These are phyloP conservation scores for Fulmarus glacialis DNA, from an alignment of 2,113 vertebrate species.

Conservation along the genomic window DNA sequence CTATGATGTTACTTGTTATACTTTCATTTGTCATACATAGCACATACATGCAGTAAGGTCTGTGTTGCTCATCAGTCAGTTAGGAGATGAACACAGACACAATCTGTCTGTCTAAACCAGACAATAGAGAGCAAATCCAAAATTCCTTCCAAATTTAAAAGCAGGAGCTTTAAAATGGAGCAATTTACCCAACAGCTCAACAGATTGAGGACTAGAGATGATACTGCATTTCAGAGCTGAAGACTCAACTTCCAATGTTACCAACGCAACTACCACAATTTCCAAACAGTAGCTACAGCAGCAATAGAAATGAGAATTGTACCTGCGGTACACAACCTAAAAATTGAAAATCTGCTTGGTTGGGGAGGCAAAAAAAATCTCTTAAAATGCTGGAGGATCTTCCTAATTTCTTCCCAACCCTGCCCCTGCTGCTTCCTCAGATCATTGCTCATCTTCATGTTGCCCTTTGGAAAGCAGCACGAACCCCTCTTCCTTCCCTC, in stretches of 20 bases:
- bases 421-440: neutral
- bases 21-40: conserved; percentile 1
- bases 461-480: fast-evolving
- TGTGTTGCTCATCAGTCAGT: neutral
- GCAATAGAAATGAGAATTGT: neutral
- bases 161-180: neutral
- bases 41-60: neutral
- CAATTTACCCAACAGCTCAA: neutral
- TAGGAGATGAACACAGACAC: neutral
- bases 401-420: neutral
- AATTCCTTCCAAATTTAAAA: conserved; percentile 30
- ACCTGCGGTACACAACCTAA: neutral
- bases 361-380: neutral
- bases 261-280: neutral
- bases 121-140: neutral
- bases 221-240: neutral
- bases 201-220: neutral
- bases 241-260: neutral
- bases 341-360: neutral
- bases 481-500: neutral
- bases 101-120: neutral
- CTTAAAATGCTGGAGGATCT: neutral
- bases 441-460: neutral
- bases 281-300: neutral
- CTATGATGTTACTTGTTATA: neutral